A percentile compares a stretch with the other conserved stretches of the same genome.
phyloP scores from a whole-genome alignment of 2,888 invertebrate genomes.

The Parthenolecanium corni region DNA sequence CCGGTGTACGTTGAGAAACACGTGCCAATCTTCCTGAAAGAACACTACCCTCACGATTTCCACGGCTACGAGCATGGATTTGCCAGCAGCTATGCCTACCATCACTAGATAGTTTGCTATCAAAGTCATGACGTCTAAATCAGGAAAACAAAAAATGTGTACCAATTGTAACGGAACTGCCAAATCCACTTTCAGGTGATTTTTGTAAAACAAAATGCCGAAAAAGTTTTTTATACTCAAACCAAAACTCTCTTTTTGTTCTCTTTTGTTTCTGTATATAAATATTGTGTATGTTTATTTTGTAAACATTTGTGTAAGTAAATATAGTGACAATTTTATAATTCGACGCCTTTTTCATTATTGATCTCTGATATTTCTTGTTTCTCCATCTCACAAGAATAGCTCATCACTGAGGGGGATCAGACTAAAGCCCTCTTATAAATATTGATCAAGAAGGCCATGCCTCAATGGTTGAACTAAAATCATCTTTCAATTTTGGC shows the following conservation, averaged over 20 bases:
- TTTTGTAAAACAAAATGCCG: neutral
- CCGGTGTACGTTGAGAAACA: constrained; percentile 42
- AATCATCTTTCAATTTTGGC: too few species aligned
- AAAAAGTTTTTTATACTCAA: neutral
- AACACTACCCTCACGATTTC: constrained; percentile 34
- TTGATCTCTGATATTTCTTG: too few species aligned
- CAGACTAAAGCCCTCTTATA: too few species aligned
- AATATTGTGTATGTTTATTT: neutral
- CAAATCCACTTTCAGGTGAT: too few species aligned
- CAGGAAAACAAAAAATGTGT: neutral
- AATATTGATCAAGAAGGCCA: too few species aligned
- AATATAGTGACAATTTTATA: neutral
- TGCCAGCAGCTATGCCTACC: constrained; percentile 25
- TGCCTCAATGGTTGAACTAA: too few species aligned
- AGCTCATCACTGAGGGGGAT: too few species aligned
- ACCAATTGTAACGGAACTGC: too few species aligned
- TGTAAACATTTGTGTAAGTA: neutral
- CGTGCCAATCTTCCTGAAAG: constrained; percentile 39
- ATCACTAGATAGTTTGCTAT: constrained; percentile 11
- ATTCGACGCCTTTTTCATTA: neutral
- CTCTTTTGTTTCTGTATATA: too few species aligned
- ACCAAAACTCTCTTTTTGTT: neutral
- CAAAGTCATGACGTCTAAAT: neutral
- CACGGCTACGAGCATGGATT: constrained; percentile 30
- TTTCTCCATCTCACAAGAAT: too few species aligned